A percentile compares a stretch with the other conserved stretches of the same genome.
Conservation (phyloP, 92 coral and sea anemone genomes). For the Diadumene lineata region DNA sequence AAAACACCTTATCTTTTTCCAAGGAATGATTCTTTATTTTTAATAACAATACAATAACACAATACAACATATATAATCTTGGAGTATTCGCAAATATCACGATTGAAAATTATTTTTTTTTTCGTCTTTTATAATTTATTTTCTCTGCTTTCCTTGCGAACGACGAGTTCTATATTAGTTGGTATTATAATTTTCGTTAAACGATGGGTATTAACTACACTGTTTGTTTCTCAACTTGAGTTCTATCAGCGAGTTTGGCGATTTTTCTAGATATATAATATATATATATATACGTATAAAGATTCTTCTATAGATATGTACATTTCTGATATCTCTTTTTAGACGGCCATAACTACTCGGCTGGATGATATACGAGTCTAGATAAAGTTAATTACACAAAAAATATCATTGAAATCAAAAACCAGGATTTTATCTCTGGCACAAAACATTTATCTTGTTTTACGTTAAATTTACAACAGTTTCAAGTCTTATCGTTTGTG, state of each 20-base stretch:
- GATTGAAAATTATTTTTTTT: background rate
- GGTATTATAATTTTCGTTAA: background rate
- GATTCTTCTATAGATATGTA: conserved; percentile 17
- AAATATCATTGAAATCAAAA: conserved; percentile 82
- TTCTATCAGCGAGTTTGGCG: conserved; percentile 3
- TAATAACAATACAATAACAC: background rate
- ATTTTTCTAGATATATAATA: conserved; percentile 9
- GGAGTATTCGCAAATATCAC: background rate
- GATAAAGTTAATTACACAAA: conserved; percentile 81
- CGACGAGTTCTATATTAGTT: background rate
- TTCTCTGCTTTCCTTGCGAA: background rate
- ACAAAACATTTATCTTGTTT: conserved; percentile 68
- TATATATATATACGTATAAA: conserved; percentile 27
- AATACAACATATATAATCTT: background rate
- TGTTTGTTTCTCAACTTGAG: background rate
- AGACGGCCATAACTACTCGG: conserved; percentile 37
- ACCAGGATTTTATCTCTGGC: conserved; percentile 77
- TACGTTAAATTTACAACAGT: conserved; percentile 59
- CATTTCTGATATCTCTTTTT: conserved; percentile 36
- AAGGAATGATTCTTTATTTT: conserved; percentile 5
- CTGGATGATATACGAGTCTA: conserved; percentile 69
- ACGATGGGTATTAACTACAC: background rate
- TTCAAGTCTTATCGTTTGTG: conserved; percentile 64
- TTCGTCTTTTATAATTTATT: background rate
- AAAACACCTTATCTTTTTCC: background rate